Base-by-base conservation (phyloP, 2,797 vertebrate genomes). In the Gadopsis marmoratus region DNA sequence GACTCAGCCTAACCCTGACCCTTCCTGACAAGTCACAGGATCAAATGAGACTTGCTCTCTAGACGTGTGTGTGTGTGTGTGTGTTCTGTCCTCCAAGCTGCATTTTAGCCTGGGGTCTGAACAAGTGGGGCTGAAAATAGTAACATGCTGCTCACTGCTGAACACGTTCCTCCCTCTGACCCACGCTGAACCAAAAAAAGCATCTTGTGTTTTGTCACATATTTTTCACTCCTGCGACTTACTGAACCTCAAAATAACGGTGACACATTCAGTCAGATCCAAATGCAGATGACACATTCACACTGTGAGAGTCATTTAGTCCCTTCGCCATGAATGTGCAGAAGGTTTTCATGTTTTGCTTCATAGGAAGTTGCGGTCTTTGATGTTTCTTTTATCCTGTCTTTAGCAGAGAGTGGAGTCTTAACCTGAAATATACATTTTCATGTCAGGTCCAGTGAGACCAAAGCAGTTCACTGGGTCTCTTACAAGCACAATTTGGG, bases 121-220 rank as follows among this genome's bases (percentile, higher is more conserved):
- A 83, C 78, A 82, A 89, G 82, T 69, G 67, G 23, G 47, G 67
- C 88, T 87, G 54, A 90, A 93, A 93, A 94, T 94, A 92, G 89
- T 71, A 76, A 23, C 79, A 63, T 68, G 69, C 70, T 76, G 67
- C 74, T 88, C 81, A 76, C 76, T 13, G 54, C 63, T 72, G 58
- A 81, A 71, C 64, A 73, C 61, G 59, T 86, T 76, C 45, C 68
- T 70, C 73, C 66, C 66, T 65, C 26, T 76, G 78, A 79, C 37
- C 73, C 68, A 62, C 1, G 4, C 81, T 81, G 61, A 62, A 21
- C 59, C 56, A 43, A 74, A 81, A 48, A 68, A 68, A 70, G 64
- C n/a, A 6, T 43, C 37, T 65, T n/a, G 29, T 50, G 43, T 81
- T 84, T 73, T 64, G 55, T 14, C 53, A 31, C 62, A 62, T 47